These are phyloP conservation scores for Rhinolophus ferrumequinum DNA, from an alignment of 2,113 vertebrate genomes.

Conservation along the genomic window DNA sequence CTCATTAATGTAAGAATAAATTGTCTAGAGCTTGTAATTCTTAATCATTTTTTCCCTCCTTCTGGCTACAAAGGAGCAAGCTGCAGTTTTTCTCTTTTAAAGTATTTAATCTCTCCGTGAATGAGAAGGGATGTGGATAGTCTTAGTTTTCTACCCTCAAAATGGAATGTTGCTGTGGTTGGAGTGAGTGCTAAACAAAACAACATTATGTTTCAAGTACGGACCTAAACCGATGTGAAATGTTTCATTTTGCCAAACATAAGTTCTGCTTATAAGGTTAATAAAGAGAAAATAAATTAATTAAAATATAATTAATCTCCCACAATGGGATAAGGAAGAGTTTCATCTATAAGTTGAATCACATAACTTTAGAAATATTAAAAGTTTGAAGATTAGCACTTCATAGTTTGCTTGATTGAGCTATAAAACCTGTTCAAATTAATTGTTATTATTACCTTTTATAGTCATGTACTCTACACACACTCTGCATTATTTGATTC, in stretches of 20 bases:
- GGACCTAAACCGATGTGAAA: background rate
- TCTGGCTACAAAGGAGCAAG: background rate
- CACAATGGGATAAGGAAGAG: background rate
- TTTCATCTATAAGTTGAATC: background rate
- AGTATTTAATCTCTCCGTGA: background rate
- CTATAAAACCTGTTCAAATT: background rate
- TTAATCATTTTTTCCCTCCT: background rate
- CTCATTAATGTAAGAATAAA: background rate
- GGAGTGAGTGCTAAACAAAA: background rate
- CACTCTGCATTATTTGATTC: constrained; percentile 30
- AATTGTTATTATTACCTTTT: constrained; percentile 63
- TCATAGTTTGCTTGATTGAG: constrained; percentile 23
- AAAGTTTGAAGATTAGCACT: background rate
- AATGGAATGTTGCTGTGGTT: background rate
- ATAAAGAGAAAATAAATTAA: background rate
- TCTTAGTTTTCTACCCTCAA: background rate
- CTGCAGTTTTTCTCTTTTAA: background rate
- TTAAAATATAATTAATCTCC: background rate
- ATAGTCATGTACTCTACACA: constrained; percentile 45
- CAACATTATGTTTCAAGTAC: background rate
- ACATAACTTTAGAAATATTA: background rate
- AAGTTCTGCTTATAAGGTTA: background rate
- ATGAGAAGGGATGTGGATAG: background rate
- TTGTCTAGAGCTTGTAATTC: background rate
- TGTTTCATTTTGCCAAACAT: background rate